A percentile compares a stretch with the other conserved stretches of the same genome.
These are phyloP conservation scores for Diabrotica balteata DNA, from an alignment of 2,888 invertebrate species.

Conservation along the genomic window DNA sequence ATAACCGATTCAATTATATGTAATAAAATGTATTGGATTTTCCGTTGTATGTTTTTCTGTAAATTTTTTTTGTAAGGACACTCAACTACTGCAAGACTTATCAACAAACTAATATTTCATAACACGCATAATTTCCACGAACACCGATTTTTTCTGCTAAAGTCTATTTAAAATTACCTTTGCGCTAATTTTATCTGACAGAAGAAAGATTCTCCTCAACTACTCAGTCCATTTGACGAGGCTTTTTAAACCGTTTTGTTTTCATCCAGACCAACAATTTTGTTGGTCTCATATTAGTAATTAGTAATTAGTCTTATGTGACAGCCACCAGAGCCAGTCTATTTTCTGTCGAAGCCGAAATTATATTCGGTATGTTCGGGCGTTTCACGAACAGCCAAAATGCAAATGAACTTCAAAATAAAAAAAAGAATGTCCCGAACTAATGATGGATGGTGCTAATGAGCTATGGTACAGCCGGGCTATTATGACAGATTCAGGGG, in stretches of 20 bases:
- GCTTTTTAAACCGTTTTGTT: slow-evolving; percentile 4
- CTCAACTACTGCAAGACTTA: too few relatives aligned
- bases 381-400: slow-evolving; percentile 12
- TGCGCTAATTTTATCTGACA: too few relatives aligned
- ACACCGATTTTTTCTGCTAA: too few relatives aligned
- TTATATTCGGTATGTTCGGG: slow-evolving; percentile 1
- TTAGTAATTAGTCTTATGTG: slow-evolving; percentile 18
- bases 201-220: too few relatives aligned
- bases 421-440: slow-evolving; percentile 16
- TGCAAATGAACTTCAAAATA: slow-evolving; percentile 15
- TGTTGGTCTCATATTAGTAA: slow-evolving; percentile 14
- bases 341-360: slow-evolving; percentile 8
- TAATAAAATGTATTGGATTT: too few relatives aligned
- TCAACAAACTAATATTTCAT: too few relatives aligned
- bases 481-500: slow-evolving; percentile 50
- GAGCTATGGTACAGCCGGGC: slow-evolving; percentile 50
- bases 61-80: too few relatives aligned
- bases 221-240: not conserved
- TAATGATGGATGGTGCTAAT: slow-evolving; percentile 58
- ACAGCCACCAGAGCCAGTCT: slow-evolving; percentile 5
- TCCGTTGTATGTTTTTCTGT: too few relatives aligned
- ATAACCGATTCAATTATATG: too few relatives aligned
- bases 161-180: too few relatives aligned
- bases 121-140: too few relatives aligned
- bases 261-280: not conserved